Evolutionary conservation across 2,113 vertebrate genomes (phyloP), one percentile per base, ranked within the genome.

Genomic region (Laticauda laticaudata): DNA sequence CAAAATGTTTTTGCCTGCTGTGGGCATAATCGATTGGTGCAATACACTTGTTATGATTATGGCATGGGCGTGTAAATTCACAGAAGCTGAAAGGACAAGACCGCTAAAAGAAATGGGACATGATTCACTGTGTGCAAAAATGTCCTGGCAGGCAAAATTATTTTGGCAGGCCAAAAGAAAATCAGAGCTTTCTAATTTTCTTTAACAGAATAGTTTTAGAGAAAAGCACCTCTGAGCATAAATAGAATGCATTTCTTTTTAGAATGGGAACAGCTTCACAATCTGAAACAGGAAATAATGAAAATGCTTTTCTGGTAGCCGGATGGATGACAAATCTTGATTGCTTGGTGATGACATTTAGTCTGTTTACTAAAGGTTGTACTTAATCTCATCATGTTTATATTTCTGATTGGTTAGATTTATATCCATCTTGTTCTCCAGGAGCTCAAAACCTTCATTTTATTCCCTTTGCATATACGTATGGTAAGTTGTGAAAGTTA

Each of bases 331-430:
- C 26, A 89, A 89, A 89, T 89, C 56, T 54, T 81, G 61, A 11
- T 12, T 45, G 18, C 1, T 34, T 61, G 26, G 29, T 21, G 51
- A 86, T 23, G 26, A 9, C 69, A 51, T 59, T 86, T 86, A 86
- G 4, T 51, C 29, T 90, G 69, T 90, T 93, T 86, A 93, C 88
- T 59, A 86, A 93, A 86, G 56, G 88, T 26, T 59, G 86, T 92
- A 26, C 57, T 88, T n/a, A 69, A 54, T 75, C 48, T 88, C 91
- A 69, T n/a, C 48, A 9, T 88, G 55, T 90, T 90, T 86, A 39
- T 93, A 86, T 90, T 81, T 81, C 34, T 39, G 3, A 81, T 81
- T 43, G 34, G 75, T 81, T 81, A 81, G 75, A 81, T 81, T 21
- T 21, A 21, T 81, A 21, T 81, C 18, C 3, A 81, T 43, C 18